phyloP scores from a whole-genome alignment of 2,888 invertebrate species.

The Trilocha varians region DNA sequence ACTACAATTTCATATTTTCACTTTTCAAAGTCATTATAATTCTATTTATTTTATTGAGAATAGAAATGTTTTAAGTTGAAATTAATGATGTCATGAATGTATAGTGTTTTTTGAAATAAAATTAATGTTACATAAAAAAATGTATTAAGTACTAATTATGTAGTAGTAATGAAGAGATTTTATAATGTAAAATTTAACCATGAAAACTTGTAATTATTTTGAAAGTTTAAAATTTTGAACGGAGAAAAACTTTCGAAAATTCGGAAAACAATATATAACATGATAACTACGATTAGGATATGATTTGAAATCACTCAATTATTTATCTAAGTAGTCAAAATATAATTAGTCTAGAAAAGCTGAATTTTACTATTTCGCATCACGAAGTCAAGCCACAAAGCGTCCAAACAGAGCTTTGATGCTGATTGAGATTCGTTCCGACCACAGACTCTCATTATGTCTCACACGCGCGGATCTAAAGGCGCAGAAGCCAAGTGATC shows the following conservation, averaged over 20 bases:
- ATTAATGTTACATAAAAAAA: not conserved
- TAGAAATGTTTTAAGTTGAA: no score
- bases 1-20: no score
- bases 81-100: no score
- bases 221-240: conserved; percentile 17
- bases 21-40: no score
- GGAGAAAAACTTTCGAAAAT: conserved; percentile 26
- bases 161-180: not conserved
- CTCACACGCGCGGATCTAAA: conserved; percentile 40
- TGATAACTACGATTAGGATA: conserved; percentile 50
- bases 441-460: not conserved
- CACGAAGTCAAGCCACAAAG: conserved; percentile 13
- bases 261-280: conserved; percentile 29
- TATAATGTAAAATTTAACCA: no score
- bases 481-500: conserved; percentile 47
- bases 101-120: no score
- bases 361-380: conserved; percentile 30
- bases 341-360: conserved; percentile 22
- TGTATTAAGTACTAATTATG: not conserved
- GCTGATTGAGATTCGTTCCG: conserved; percentile 6
- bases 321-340: conserved; percentile 24
- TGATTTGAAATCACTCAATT: conserved; percentile 62
- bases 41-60: no score
- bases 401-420: conserved; percentile 20
- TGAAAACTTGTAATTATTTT: no score